Conservation (phyloP, 2,113 vertebrate genomes). For the Ibidorhyncha struthersii region DNA sequence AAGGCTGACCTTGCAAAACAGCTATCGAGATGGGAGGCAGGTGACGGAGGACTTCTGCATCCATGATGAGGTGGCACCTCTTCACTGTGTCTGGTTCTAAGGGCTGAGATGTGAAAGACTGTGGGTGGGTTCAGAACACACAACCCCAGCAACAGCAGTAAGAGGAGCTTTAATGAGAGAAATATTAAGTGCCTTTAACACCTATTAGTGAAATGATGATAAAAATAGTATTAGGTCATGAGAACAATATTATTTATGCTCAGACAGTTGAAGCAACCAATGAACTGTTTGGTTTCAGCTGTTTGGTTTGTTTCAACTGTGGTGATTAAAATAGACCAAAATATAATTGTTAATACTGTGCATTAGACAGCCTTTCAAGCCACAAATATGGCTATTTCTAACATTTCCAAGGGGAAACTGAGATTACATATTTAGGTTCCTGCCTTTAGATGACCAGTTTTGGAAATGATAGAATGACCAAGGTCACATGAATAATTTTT, state of each 20-base stretch:
- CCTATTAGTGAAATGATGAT: background rate
- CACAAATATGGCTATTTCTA: background rate
- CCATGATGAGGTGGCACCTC: background rate
- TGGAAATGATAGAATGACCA: background rate
- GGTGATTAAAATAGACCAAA: background rate
- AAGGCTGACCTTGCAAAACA: background rate
- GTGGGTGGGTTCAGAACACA: background rate
- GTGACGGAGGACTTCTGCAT: background rate
- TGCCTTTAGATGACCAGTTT: background rate
- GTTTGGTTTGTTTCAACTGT: background rate
- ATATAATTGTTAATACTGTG: background rate
- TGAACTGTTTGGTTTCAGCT: background rate
- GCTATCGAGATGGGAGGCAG: accelerated
- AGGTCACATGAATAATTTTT: background rate
- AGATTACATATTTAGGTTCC: background rate
- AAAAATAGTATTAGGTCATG: background rate
- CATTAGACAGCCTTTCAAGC: background rate
- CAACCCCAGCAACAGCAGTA: background rate
- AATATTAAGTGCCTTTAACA: background rate
- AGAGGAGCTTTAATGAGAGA: background rate
- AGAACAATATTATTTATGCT: background rate
- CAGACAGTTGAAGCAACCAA: background rate
- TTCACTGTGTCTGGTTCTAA: background rate
- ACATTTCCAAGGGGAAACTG: background rate
- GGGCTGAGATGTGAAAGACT: background rate